phyloP scores from a whole-genome alignment of 2,888 invertebrate species.

The Ochlodes sylvanus region DNA sequence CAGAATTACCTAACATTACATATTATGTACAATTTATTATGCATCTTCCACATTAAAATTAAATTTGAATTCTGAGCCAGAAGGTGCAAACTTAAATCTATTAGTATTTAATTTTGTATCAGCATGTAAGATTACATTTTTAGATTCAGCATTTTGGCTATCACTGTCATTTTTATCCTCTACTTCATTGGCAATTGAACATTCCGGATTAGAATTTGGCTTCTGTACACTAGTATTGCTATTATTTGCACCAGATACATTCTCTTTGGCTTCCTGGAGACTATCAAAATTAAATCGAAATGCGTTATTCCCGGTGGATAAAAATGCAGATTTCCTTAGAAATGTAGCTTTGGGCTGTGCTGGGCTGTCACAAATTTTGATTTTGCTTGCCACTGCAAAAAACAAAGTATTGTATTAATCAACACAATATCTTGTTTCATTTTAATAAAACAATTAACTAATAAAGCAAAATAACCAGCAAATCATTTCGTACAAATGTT shows the following conservation, averaged over 20 bases:
- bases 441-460: background rate
- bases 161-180: slow-evolving; percentile 45
- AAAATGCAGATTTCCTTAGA: slow-evolving; percentile 87
- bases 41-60: slow-evolving; percentile 82
- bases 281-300: slow-evolving; percentile 83
- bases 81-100: slow-evolving; percentile 70
- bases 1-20: slow-evolving; percentile 48
- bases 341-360: slow-evolving; percentile 87
- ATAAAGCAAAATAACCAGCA: too few species aligned
- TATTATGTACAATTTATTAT: slow-evolving; percentile 33
- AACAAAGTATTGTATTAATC: slow-evolving; percentile 40
- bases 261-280: slow-evolving; percentile 57
- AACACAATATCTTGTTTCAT: slow-evolving; percentile 12
- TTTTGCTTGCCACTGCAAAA: slow-evolving; percentile 83
- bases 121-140: slow-evolving; percentile 33
- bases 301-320: slow-evolving; percentile 77
- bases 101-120: slow-evolving; percentile 45
- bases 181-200: slow-evolving; percentile 39
- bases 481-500: too few species aligned
- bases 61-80: slow-evolving; percentile 87
- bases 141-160: slow-evolving; percentile 21
- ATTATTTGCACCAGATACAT: slow-evolving; percentile 43
- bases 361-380: slow-evolving; percentile 82
- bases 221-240: slow-evolving; percentile 39
- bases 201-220: slow-evolving; percentile 42